Base-by-base conservation (phyloP, 1,140 invertebrate species). In the Cydia pomonella region DNA sequence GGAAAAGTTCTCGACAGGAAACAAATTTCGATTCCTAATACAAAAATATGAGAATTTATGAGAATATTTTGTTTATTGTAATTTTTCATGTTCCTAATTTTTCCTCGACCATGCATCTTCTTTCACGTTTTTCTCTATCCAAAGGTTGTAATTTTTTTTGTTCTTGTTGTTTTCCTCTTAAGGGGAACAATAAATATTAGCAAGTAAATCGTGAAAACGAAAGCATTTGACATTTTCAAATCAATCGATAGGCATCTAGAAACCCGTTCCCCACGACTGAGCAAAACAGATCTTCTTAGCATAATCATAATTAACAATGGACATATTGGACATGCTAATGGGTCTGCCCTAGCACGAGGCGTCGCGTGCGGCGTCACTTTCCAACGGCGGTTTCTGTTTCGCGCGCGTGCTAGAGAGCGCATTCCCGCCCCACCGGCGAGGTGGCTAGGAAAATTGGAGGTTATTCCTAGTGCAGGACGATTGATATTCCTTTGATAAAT, bases 341-440 rank as follows among this genome's bases (percentile, higher is more conserved):
- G 75, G 77, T 82, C 74, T 44, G 71, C 64, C 41, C 71, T 41
- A 41, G 78, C 83, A 84, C 82, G 84, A 85, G 73, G 74, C 79
- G 85, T 88, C 86, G 88, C 87, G 87, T 89, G 87, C 72, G 29
- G 64, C 78, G 84, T 90, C 87, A 92, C 88, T 92, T 92, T 92
- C 90, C 78, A 72, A 81, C 81, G 77, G 77, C 75, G 79, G 84
- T 87, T 88, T 90, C 84, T 88, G 87, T 85, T 89, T 88, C 85
- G 63, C 86, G 79, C 82, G 84, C 82, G 76, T 78, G 84, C 83
- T 90, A 87, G 89, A 88, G 87, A 82, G 79, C 77, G 75, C 73
- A 91, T 90, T 80, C 82, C 81, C 79, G 78, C 79, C 76, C 64
- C 77, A 79, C 72, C 66, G 74, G 75, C 79, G 82, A 79, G 78